Conservation (phyloP, 1,140 invertebrate genomes). For the Anastatus disparis region DNA sequence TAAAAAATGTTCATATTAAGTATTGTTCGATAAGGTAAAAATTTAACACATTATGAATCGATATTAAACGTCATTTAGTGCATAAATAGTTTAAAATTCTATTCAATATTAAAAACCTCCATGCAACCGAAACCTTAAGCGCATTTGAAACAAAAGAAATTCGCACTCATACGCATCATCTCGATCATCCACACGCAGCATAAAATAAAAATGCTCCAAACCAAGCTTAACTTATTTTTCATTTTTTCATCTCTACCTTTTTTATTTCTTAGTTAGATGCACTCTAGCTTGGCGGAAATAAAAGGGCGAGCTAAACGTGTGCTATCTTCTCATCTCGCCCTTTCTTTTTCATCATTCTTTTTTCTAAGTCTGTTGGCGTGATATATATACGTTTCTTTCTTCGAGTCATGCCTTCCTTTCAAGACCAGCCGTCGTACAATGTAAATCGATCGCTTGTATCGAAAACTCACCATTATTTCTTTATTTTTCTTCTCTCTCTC, state of each 20-base stretch:
- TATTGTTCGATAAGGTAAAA: no score
- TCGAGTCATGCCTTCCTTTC: background rate
- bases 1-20: no score
- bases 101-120: no score
- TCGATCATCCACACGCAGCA: background rate
- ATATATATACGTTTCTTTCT: conserved; percentile 14
- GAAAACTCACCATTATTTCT: background rate
- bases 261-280: no score
- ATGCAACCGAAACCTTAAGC: no score
- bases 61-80: no score
- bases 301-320: background rate
- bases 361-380: background rate
- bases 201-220: background rate
- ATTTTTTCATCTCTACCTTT: no score
- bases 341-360: background rate
- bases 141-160: background rate
- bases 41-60: no score
- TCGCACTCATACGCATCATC: background rate
- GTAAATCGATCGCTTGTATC: conserved; percentile 22
- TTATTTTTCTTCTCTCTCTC: background rate
- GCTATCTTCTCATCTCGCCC: no score
- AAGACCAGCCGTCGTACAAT: background rate
- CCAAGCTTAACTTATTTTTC: conserved; percentile 20
- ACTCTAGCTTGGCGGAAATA: conserved; percentile 5
- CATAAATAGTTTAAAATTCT: no score